phyloP scores from a whole-genome alignment of 1,140 invertebrate genomes.

The Trissolcus basalis region DNA sequence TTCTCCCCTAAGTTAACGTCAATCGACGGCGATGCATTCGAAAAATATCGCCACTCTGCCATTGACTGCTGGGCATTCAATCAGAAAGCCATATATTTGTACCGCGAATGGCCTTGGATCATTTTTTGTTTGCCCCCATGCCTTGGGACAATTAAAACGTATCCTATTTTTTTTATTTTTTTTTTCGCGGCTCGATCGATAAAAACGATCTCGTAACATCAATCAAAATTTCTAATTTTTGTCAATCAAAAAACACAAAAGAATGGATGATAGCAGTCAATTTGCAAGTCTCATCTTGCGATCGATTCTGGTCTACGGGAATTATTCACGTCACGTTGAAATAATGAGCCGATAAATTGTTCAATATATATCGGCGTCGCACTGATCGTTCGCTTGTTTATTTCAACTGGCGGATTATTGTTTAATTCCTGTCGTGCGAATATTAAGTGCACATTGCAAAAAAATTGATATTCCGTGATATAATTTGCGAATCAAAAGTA shows the following conservation, averaged over 20 bases:
- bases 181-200: too few relatives aligned
- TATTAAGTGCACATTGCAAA: constrained; percentile 22
- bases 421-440: constrained; percentile 13
- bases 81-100: background rate
- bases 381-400: constrained; percentile 19
- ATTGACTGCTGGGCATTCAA: constrained; percentile 5
- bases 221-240: too few relatives aligned
- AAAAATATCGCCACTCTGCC: background rate
- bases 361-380: constrained; percentile 4
- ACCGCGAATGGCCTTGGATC: constrained; percentile 2
- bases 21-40: background rate
- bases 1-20: constrained; percentile 5
- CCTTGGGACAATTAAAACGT: too few relatives aligned
- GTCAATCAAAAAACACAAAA: too few relatives aligned
- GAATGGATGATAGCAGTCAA: too few relatives aligned
- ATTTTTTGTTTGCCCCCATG: too few relatives aligned
- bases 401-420: constrained; percentile 16
- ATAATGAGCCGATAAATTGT: constrained; percentile 42
- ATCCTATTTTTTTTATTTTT: too few relatives aligned
- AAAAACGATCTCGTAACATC: too few relatives aligned
- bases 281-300: too few relatives aligned
- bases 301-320: background rate
- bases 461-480: constrained; percentile 18
- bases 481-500: background rate
- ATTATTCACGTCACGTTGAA: constrained; percentile 30